Evolutionary conservation across 1,140 invertebrate species (phyloP).

Genomic region (Platorchestia sp.): DNA sequence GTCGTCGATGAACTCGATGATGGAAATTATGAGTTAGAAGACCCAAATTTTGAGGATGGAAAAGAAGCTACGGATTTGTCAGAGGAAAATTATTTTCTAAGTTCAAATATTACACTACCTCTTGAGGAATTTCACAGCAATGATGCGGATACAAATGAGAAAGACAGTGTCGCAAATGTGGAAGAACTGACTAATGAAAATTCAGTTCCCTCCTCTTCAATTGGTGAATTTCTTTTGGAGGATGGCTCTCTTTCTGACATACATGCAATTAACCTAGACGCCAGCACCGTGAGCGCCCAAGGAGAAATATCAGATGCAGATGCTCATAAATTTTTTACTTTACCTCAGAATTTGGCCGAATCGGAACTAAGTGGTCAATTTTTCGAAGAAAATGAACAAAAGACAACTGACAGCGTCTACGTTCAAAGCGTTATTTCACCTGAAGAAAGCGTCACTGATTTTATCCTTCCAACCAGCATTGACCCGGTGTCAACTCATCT

Average conservation of each 20-base stretch:
- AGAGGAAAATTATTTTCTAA: background rate
- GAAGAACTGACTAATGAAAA: background rate
- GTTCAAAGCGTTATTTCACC: background rate
- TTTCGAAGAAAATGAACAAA: background rate
- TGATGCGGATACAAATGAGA: background rate
- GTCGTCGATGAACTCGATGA: background rate
- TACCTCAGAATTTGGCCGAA: background rate
- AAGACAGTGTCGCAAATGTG: background rate
- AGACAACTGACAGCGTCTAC: background rate
- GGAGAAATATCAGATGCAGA: background rate
- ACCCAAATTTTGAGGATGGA: background rate
- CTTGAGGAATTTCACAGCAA: background rate
- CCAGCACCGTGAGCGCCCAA: background rate
- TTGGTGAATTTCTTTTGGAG: background rate
- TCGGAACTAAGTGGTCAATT: background rate
- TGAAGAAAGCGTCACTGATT: background rate
- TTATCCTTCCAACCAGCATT: background rate
- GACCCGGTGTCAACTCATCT: background rate
- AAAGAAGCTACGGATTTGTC: background rate
- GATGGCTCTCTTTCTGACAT: background rate
- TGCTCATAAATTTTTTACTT: background rate
- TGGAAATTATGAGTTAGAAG: background rate
- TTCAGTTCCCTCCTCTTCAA: background rate
- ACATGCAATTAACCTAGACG: background rate
- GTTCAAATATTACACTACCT: background rate